Evolutionary conservation across 2,797 vertebrate genomes (phyloP).

Genomic region (Neosilurus hyrtlii): DNA sequence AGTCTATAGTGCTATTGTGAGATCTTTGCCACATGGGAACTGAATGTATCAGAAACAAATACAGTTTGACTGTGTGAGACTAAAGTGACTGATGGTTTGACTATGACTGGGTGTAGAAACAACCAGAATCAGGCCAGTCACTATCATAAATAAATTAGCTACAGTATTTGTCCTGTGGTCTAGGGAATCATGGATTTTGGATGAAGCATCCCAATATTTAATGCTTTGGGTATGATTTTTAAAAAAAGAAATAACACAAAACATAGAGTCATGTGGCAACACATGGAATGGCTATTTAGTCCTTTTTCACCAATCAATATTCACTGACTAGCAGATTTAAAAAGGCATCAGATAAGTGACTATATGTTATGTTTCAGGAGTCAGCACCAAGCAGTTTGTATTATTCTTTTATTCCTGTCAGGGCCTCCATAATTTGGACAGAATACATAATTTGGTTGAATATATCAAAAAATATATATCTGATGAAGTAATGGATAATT

Average conservation of each 20-base stretch:
- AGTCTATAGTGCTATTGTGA: background rate
- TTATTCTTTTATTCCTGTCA: too few species aligned
- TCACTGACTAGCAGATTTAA: background rate
- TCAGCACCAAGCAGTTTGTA: too few species aligned
- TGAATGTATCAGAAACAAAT: background rate
- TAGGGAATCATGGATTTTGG: background rate
- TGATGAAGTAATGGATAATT: too few species aligned
- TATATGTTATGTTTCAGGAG: background rate
- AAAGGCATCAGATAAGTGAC: background rate
- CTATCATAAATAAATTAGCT: background rate
- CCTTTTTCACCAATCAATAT: background rate
- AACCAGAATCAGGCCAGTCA: background rate
- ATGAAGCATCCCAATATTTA: background rate
- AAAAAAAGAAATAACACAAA: background rate
- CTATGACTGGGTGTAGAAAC: background rate
- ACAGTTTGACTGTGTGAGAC: background rate
- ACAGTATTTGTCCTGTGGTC: background rate
- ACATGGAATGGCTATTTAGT: background rate
- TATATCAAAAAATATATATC: too few species aligned
- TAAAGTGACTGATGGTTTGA: background rate
- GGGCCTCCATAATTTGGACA: too few species aligned
- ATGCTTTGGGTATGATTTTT: background rate
- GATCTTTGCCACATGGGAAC: background rate
- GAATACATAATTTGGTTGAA: too few species aligned
- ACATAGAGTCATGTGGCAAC: background rate